A percentile compares a stretch with the other conserved stretches of the same genome.
Evolutionary conservation across 2,888 invertebrate species (phyloP).

Genomic region (Augochlorella aurata): DNA sequence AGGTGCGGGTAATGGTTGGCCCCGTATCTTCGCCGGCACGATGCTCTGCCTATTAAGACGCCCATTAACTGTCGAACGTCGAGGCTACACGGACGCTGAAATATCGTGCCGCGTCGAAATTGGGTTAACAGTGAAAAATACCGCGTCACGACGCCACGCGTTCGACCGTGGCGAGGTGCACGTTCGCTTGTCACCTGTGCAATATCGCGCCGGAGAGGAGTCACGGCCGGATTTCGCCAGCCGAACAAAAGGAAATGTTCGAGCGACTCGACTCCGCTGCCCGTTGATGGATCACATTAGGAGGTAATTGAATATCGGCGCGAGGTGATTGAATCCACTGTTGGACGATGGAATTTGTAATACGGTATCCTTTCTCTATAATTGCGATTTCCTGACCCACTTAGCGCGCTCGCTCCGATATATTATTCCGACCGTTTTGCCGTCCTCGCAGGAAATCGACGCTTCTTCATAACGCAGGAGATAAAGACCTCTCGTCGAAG

Average conservation of each 20-base stretch:
- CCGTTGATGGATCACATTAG: slow-evolving; percentile 5
- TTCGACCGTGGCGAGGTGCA: slow-evolving; percentile 27
- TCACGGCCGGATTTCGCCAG: neutral
- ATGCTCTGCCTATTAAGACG: slow-evolving; percentile 42
- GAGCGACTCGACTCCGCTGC: neutral
- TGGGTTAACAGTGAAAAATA: slow-evolving; percentile 45
- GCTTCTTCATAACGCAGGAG: neutral
- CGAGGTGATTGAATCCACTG: neutral
- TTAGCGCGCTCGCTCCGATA: neutral
- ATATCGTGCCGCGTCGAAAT: slow-evolving; percentile 40
- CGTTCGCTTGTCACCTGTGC: neutral
- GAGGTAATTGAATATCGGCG: slow-evolving; percentile 13
- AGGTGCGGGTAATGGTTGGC: slow-evolving; percentile 27
- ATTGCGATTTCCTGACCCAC: slow-evolving; percentile 7
- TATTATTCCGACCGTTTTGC: slow-evolving; percentile 5
- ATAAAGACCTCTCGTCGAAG: too few species aligned
- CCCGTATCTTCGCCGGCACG: slow-evolving; percentile 24
- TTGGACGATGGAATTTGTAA: neutral
- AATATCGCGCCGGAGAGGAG: slow-evolving; percentile 1
- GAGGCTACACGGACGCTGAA: slow-evolving; percentile 27
- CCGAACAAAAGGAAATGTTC: neutral
- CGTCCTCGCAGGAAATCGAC: neutral
- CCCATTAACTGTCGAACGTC: slow-evolving; percentile 45
- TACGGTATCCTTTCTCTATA: neutral
- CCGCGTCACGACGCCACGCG: slow-evolving; percentile 20